These are phyloP conservation scores for Rhysida immarginata DNA, from an alignment of 1,140 invertebrate species.

Conservation along the genomic window DNA sequence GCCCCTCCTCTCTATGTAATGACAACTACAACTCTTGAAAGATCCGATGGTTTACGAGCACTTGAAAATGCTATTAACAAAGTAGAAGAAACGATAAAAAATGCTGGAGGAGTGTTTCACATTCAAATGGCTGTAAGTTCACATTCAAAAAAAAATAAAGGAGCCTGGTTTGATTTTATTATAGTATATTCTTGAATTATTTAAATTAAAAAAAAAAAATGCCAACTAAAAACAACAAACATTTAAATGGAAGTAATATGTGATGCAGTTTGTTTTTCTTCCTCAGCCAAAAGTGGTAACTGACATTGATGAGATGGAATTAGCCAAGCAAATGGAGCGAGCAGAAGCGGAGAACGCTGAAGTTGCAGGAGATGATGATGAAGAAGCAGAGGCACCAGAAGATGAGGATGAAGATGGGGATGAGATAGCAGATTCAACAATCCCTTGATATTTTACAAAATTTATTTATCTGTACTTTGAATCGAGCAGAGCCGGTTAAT, in stretches of 20 bases:
- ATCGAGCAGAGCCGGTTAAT: too few relatives aligned
- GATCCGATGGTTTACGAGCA: conserved; percentile 76
- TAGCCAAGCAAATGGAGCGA: conserved; percentile 80
- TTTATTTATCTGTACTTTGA: too few relatives aligned
- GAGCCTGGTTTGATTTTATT: too few relatives aligned
- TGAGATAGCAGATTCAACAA: too few relatives aligned
- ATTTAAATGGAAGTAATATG: too few relatives aligned
- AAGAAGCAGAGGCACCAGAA: conserved; percentile 32
- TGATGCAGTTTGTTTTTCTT: conserved; percentile 14
- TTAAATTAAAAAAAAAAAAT: background rate
- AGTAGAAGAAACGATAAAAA: conserved; percentile 68
- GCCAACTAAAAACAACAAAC: background rate
- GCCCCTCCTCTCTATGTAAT: conserved; percentile 97
- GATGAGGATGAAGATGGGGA: conserved; percentile 47
- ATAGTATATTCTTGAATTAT: conserved; percentile 1
- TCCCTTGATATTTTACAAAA: too few relatives aligned
- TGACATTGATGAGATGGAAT: conserved; percentile 88
- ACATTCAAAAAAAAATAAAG: too few relatives aligned
- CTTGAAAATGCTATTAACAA: conserved; percentile 75
- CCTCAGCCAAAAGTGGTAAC: conserved; percentile 91
- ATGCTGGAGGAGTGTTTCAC: conserved; percentile 75
- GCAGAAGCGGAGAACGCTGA: conserved; percentile 88
- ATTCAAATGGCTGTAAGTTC: conserved; percentile 81
- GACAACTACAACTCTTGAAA: conserved; percentile 94
- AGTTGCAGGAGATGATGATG: conserved; percentile 49